Percentiles rank a stretch among this genome's conserved stretches.
These are phyloP conservation scores for Uria lomvia DNA, from an alignment of 2,113 vertebrate genomes.

Conservation along the genomic window DNA sequence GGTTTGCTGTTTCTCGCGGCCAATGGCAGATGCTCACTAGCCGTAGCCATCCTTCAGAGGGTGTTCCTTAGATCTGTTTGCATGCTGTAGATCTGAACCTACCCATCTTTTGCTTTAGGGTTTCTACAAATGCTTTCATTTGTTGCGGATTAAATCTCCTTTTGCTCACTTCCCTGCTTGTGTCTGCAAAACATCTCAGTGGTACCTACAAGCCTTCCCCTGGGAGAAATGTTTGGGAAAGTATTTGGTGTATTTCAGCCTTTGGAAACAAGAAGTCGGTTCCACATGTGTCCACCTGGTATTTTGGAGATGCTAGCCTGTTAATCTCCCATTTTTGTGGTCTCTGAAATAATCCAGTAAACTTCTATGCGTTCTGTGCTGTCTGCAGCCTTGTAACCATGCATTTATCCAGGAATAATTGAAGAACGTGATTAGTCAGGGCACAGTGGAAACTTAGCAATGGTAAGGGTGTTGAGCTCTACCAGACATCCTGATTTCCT, in stretches of 20 bases:
- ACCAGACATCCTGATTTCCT: not conserved
- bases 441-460: not conserved
- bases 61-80: not conserved
- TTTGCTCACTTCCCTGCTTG: not conserved
- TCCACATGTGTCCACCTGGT: not conserved
- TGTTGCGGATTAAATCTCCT: not conserved
- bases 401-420: not conserved
- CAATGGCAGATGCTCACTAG: not conserved
- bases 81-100: not conserved
- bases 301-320: not conserved
- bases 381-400: not conserved
- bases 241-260: not conserved
- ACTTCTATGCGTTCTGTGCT: not conserved
- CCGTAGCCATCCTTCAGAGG: no score
- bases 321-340: not conserved
- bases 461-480: not conserved
- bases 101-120: not conserved
- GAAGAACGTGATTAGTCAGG: not conserved
- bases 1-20: not conserved
- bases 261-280: not conserved
- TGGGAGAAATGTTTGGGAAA: not conserved
- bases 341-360: not conserved
- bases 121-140: not conserved
- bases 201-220: not conserved
- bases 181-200: fast-evolving